Percentiles rank a stretch among this genome's conserved stretches.
These are phyloP conservation scores for Euura saliciscinereae DNA, from an alignment of 1,140 invertebrate species.

Conservation along the genomic window DNA sequence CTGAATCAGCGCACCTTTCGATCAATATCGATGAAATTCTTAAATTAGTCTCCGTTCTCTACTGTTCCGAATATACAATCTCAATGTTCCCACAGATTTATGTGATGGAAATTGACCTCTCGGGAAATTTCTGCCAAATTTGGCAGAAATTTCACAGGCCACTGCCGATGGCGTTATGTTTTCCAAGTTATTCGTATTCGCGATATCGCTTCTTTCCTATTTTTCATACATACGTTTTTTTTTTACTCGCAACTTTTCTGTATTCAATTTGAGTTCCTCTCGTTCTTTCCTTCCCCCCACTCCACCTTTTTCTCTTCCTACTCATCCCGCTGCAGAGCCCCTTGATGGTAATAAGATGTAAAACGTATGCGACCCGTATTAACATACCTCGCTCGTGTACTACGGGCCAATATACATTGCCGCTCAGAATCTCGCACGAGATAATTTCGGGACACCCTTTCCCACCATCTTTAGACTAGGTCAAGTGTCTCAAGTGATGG, in stretches of 20 bases:
- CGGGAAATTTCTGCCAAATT: no score
- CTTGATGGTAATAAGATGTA: conserved; percentile 5
- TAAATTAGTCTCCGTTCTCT: no score
- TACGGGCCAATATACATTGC: background rate
- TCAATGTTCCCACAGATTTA: no score
- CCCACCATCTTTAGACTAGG: background rate
- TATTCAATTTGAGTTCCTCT: background rate
- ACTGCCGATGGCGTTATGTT: no score
- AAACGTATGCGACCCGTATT: conserved; percentile 2
- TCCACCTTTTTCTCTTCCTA: background rate
- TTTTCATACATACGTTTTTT: background rate
- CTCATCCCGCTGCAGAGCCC: background rate
- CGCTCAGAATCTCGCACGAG: background rate
- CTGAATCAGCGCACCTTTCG: no score
- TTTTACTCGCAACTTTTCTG: background rate
- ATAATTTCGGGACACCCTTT: background rate
- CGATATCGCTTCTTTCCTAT: background rate
- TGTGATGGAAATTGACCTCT: no score
- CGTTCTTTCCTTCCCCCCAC: background rate
- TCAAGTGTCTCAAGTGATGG: conserved; percentile 3
- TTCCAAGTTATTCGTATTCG: no score
- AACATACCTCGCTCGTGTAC: background rate
- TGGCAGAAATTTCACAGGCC: no score
- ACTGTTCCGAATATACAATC: no score
- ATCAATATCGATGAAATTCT: no score